Percentiles rank a stretch among this genome's conserved stretches.
Evolutionary conservation across 2,888 invertebrate genomes (phyloP).

Genomic region (Coelopa pilipes): DNA sequence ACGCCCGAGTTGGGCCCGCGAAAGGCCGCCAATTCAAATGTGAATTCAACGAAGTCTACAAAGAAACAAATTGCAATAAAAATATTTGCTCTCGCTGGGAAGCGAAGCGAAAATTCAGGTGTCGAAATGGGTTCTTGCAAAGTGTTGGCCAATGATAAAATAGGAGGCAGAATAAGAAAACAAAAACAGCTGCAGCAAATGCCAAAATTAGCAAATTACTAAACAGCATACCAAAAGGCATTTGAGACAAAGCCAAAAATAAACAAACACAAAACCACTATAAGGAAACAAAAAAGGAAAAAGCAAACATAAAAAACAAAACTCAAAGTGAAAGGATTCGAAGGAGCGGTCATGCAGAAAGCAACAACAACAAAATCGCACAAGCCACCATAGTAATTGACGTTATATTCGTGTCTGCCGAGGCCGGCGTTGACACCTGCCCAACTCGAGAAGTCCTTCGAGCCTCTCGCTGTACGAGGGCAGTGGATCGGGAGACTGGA

Average conservation of each 20-base stretch:
- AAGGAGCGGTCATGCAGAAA: constrained; percentile 23
- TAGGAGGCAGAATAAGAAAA: no score
- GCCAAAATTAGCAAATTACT: neutral
- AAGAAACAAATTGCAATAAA: neutral
- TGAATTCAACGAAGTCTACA: neutral
- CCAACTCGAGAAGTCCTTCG: neutral
- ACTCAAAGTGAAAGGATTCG: constrained; percentile 12
- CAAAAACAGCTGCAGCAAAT: neutral
- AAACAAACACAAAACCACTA: neutral
- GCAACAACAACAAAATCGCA: neutral
- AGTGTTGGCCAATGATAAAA: no score
- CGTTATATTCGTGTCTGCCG: no score
- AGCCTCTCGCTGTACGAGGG: no score
- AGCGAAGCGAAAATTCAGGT: no score
- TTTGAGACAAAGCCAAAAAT: neutral
- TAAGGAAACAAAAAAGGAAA: neutral
- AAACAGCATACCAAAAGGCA: neutral
- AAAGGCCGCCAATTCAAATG: constrained; percentile 1
- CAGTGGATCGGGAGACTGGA: no score
- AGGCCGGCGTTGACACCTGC: neutral
- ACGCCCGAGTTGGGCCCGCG: constrained; percentile 1
- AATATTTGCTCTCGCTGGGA: no score
- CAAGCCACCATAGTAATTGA: neutral
- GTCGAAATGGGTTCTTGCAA: no score
- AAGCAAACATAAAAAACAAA: no score